Base-by-base conservation (phyloP, 2,888 invertebrate species). In the Nomada ruficornis region DNA sequence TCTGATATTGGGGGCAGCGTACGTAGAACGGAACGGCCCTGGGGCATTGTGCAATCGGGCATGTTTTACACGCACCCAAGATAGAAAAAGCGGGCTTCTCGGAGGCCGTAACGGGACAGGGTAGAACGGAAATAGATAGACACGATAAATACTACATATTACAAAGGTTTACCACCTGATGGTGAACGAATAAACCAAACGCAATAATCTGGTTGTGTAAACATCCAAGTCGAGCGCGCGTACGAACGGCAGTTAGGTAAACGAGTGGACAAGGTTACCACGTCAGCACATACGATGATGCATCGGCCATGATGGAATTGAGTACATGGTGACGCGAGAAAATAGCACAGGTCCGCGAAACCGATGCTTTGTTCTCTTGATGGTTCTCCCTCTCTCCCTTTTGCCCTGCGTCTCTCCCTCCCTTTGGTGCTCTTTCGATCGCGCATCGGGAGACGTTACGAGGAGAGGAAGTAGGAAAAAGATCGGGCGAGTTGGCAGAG, bases 271-370 rank as follows among this genome's bases (percentile, higher is more conserved):
- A 69, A 82, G 82, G 82, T 82, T 82, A 82, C 77, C 86, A 87
- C 88, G 87, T 89, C 88, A 86, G 80, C 85, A 65, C 13, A 44
- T 82, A 72, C 42, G 71, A 42, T 69, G 72, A 67, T 74, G 77
- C 76, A 82, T 80, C 90, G 84, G 89, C 91, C 90, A 89, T 90
- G 84, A 86, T 90, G 90, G 85, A 87, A 89, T 86, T 64, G 71
- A 73, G 74, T 75, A 77, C 50, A 79, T 44, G 80, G 47, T 72
- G 68, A 72, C 75, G 77, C 77, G 77, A 82, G 77, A 82, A 76
- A 86, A 82, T 80, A 71, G 84, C 80, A 85, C 68, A 67, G 73
- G 73, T 73, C 74, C 65, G 77, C 76, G 75, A 77, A 73, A 72
- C 76, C 75, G 71, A 72, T 80, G 82, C 77, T 80, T 83, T 79